These are phyloP conservation scores for Diploptera punctata DNA, from an alignment of 2,888 invertebrate species.

Conservation along the genomic window DNA sequence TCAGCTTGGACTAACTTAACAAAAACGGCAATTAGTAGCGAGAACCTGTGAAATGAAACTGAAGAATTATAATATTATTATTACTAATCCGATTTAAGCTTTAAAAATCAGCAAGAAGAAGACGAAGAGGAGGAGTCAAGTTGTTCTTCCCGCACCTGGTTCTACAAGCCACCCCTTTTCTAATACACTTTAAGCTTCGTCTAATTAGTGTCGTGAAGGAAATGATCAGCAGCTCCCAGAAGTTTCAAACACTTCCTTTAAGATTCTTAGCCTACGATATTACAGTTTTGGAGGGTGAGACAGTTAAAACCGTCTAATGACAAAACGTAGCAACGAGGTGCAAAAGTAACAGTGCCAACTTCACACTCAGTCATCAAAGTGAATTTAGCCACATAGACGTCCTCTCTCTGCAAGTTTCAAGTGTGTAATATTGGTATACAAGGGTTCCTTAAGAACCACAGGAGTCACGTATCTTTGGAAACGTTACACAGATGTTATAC, in stretches of 20 bases:
- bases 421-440: too few species aligned
- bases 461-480: too few species aligned
- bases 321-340: constrained; percentile 14
- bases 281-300: not conserved
- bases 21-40: not conserved
- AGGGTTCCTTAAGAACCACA: too few species aligned
- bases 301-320: not conserved
- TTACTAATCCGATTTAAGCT: not conserved
- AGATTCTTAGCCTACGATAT: not conserved
- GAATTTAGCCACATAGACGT: too few species aligned
- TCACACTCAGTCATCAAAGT: not conserved
- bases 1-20: not conserved
- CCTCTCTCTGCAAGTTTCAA: too few species aligned
- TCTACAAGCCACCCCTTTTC: not conserved
- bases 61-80: constrained; percentile 11
- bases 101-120: not conserved
- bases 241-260: constrained; percentile 7
- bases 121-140: not conserved
- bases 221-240: not conserved
- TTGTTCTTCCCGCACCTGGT: constrained; percentile 10
- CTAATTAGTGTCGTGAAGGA: constrained; percentile 15
- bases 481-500: too few species aligned
- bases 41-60: not conserved
- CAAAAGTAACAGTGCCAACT: not conserved
- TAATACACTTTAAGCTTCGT: constrained; percentile 10